Conservation (phyloP, 1,140 invertebrate species). For the Drosophila rhopaloa region DNA sequence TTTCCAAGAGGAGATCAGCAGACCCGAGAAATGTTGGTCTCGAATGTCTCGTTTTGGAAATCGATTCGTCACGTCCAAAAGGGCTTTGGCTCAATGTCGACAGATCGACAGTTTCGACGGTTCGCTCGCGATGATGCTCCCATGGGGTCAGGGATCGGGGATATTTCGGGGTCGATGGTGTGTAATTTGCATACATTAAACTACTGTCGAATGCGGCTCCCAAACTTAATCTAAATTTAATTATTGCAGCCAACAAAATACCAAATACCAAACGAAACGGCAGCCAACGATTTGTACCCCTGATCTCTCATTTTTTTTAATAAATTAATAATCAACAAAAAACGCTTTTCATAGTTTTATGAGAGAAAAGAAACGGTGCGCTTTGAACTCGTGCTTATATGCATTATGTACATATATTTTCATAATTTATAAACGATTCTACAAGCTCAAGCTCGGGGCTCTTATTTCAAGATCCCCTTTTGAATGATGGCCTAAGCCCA, state of each 20-base stretch:
- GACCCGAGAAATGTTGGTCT: constrained; percentile 46
- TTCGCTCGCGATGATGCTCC: constrained; percentile 28
- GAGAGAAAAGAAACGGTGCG: constrained; percentile 52
- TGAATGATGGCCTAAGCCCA: constrained; percentile 70
- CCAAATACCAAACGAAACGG: constrained; percentile 45
- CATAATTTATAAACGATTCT: constrained; percentile 80
- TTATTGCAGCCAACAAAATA: constrained; percentile 72
- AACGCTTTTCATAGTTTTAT: constrained; percentile 77
- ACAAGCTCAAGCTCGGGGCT: constrained; percentile 55
- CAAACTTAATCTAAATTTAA: constrained; percentile 80
- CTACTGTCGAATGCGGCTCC: constrained; percentile 67
- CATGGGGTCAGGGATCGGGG: constrained; percentile 36
- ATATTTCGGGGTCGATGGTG: constrained; percentile 43
- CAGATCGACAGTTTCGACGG: constrained; percentile 43
- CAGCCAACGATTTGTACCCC: constrained; percentile 23
- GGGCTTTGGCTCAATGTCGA: constrained; percentile 70
- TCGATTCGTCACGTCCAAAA: constrained; percentile 77
- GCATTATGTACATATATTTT: constrained; percentile 81
- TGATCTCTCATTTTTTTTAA: constrained; percentile 52
- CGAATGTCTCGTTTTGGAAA: constrained; percentile 68
- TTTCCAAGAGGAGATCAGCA: constrained; percentile 20
- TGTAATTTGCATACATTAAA: constrained; percentile 82
- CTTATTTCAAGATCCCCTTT: constrained; percentile 56
- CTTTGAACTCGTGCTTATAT: constrained; percentile 72
- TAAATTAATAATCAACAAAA: constrained; percentile 80